Evolutionary conservation across 2,888 invertebrate genomes (phyloP), one percentile per base, ranked within the genome.

Genomic region (Eustalomyia histrio): DNA sequence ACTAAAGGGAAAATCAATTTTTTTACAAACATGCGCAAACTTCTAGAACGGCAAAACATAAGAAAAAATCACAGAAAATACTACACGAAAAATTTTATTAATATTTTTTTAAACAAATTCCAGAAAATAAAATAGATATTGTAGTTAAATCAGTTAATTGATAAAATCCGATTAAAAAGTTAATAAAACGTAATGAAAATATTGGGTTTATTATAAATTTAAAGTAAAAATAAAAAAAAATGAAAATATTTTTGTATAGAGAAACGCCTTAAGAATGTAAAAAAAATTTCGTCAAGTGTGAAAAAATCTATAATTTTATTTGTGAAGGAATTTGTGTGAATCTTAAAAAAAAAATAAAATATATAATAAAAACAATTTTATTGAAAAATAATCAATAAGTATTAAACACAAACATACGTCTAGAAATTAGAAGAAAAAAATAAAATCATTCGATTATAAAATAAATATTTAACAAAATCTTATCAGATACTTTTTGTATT

Each of bases 251-350:
- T 72, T 81, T 75, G 55, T 71, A 78, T 71, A 71, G 35, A 61
- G 78, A 78, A 81, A 81, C 81, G 81, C 81, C 81, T 81, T 81
- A 67, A 71, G 67, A 81, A 74, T 74, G 69, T 65, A 18, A 68
- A 60, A 61, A 68, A 74, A 58, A 17, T 12, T 61, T 72, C 12
- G 29, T 61, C 61, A 67, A 61, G 33, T 68, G 78, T 73, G 35
- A 78, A 72, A 72, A 78, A 73, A 61, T 73, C 61, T 72, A 61
- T 71, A 60, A 52, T n/a, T 47, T n/a, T 33, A 65, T 60, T 50
- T 65, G 60, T 63, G 63, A 50, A 63, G 61, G 67, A 72, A 73
- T 79, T 68, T 63, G 9, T 39, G 12, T 43, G 43, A 12, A 14
- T 6, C 1, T n/a, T 47, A n/a, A 5, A n/a, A n/a, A n/a, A 39